A percentile compares a stretch with the other conserved stretches of the same genome.
phyloP scores from a whole-genome alignment of 2,888 invertebrate genomes.

The Ferdinandea cuprea region DNA sequence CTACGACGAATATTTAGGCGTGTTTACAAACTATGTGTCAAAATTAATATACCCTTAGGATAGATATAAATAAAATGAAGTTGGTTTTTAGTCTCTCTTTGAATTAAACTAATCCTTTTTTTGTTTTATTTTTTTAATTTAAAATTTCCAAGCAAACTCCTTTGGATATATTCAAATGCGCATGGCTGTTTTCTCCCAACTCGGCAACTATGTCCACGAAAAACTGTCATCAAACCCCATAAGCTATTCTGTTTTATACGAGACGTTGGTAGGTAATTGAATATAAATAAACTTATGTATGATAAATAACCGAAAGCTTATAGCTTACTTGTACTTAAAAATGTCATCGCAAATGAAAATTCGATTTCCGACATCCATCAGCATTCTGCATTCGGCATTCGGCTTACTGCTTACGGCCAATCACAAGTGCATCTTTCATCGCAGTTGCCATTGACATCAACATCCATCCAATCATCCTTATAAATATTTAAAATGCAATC shows the following conservation, averaged over 20 bases:
- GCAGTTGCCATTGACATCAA: constrained; percentile 33
- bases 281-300: not conserved
- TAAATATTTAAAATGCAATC: constrained; percentile 72
- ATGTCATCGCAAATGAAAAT: constrained; percentile 16
- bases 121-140: too few species aligned
- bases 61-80: not conserved
- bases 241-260: too few species aligned
- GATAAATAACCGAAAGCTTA: not conserved
- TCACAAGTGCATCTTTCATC: constrained; percentile 47
- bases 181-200: too few species aligned
- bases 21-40: not conserved
- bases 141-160: too few species aligned
- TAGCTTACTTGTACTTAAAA: not conserved
- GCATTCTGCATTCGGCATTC: not conserved
- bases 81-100: too few species aligned
- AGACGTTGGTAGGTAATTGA: not conserved
- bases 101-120: too few species aligned
- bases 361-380: constrained; percentile 45
- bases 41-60: not conserved
- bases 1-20: too few species aligned
- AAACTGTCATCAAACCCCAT: too few species aligned
- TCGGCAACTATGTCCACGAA: too few species aligned
- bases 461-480: constrained; percentile 47
- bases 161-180: too few species aligned
- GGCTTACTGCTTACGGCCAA: constrained; percentile 13